Conservation (phyloP, 2,888 invertebrate genomes). For the Tubulanus polymorphus region DNA sequence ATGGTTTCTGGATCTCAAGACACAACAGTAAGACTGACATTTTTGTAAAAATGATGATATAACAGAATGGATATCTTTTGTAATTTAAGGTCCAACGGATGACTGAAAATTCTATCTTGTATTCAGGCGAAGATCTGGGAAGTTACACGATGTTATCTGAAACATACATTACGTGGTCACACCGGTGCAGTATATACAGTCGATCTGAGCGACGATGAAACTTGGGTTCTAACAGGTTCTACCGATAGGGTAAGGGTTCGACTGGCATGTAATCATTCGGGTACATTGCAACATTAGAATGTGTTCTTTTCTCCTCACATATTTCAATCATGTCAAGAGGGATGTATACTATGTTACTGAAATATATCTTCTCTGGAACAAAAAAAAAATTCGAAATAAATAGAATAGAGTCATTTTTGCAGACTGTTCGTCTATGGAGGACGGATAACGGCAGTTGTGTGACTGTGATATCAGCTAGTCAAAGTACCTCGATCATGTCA, state of each 20-base stretch:
- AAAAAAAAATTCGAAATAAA: no score
- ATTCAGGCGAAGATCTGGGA: conserved; percentile 50
- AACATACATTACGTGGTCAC: conserved; percentile 36
- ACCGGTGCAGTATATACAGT: conserved; percentile 42
- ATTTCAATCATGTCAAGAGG: no score
- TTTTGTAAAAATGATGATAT: no score
- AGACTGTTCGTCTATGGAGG: conserved; percentile 44
- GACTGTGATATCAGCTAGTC: conserved; percentile 36
- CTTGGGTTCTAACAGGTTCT: conserved; percentile 39
- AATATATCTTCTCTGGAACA: no score
- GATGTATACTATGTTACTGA: no score
- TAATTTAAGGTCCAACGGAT: no score
- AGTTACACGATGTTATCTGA: conserved; percentile 35
- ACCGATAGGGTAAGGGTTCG: conserved; percentile 40
- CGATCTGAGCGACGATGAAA: conserved; percentile 37
- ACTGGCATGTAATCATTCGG: no score
- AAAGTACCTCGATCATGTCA: conserved; percentile 40
- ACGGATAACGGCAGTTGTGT: conserved; percentile 29
- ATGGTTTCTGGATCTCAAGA: conserved; percentile 47
- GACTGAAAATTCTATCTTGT: no score
- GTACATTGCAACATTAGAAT: not conserved
- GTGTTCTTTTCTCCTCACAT: no score
- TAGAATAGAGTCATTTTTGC: no score
- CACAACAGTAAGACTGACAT: conserved; percentile 29
- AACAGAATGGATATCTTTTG: no score